A percentile compares a stretch with the other conserved stretches of the same genome.
These are phyloP conservation scores for Trichonephila inaurata DNA, from an alignment of 1,140 invertebrate genomes.

Conservation along the genomic window DNA sequence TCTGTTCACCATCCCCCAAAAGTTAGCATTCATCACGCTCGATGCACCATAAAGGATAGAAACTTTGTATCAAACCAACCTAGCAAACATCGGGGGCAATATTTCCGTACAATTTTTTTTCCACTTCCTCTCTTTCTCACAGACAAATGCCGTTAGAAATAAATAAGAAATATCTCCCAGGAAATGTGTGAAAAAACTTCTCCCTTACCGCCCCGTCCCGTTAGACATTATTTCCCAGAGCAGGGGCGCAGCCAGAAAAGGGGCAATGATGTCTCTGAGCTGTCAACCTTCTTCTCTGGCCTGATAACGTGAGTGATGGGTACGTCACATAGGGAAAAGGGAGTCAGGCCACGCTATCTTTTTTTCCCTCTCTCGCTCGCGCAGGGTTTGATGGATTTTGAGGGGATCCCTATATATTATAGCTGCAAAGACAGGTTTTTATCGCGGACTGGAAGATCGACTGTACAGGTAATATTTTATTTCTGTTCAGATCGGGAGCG, in stretches of 20 bases:
- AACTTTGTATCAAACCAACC: conserved; percentile 2
- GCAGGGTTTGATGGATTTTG: conserved; percentile 43
- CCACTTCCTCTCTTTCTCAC: neutral
- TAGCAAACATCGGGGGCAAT: conserved; percentile 7
- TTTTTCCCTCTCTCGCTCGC: neutral
- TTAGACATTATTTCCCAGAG: conserved; percentile 32
- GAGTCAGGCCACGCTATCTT: conserved; percentile 28
- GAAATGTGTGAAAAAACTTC: conserved; percentile 35
- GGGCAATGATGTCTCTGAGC: conserved; percentile 62
- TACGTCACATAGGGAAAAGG: conserved; percentile 22
- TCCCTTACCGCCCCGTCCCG: conserved; percentile 11
- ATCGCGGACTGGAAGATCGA: conserved; percentile 35
- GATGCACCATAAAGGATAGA: neutral
- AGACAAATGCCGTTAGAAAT: conserved; percentile 40
- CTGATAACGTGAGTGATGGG: conserved; percentile 67
- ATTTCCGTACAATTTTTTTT: conserved; percentile 22
- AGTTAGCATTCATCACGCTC: conserved; percentile 17
- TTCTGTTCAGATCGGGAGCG: neutral
- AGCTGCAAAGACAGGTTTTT: conserved; percentile 52
- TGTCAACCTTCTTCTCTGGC: conserved; percentile 46
- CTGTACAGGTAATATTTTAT: conserved; percentile 43
- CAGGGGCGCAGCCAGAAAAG: conserved; percentile 16
- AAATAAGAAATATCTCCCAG: conserved; percentile 56
- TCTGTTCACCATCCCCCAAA: neutral
- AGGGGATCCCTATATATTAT: conserved; percentile 53